Conservation (phyloP, 2,888 invertebrate species). For the Tridacna crocea region DNA sequence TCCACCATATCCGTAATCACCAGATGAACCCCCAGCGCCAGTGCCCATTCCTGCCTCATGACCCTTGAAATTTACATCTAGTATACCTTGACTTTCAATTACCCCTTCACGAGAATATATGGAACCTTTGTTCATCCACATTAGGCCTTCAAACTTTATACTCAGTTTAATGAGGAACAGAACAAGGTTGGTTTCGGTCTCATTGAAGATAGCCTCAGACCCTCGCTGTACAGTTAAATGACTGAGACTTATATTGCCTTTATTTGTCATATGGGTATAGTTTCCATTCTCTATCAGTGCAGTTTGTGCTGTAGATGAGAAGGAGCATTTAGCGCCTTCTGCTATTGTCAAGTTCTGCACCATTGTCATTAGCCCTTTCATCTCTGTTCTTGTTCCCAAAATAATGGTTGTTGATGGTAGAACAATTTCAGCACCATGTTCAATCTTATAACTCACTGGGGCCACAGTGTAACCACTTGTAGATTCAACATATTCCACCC, state of each 20-base stretch:
- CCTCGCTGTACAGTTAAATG: slow-evolving; percentile 71
- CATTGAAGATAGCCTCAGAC: slow-evolving; percentile 63
- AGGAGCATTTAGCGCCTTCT: slow-evolving; percentile 67
- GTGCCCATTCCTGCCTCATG: slow-evolving; percentile 60
- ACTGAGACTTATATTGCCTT: slow-evolving; percentile 71
- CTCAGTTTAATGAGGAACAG: slow-evolving; percentile 65
- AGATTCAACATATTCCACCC: slow-evolving; percentile 71
- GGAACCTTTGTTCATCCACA: slow-evolving; percentile 69
- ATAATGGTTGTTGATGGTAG: slow-evolving; percentile 70
- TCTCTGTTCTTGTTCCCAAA: slow-evolving; percentile 71
- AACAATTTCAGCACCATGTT: slow-evolving; percentile 66
- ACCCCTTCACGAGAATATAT: slow-evolving; percentile 68
- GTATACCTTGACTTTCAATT: slow-evolving; percentile 68
- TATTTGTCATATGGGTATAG: slow-evolving; percentile 66
- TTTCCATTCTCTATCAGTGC: slow-evolving; percentile 69
- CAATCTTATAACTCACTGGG: slow-evolving; percentile 73
- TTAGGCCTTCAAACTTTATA: slow-evolving; percentile 70
- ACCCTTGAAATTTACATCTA: slow-evolving; percentile 67
- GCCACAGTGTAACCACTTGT: slow-evolving; percentile 73
- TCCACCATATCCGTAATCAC: slow-evolving; percentile 68
- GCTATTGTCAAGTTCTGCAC: slow-evolving; percentile 76
- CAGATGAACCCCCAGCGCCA: slow-evolving; percentile 61
- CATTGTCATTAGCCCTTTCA: slow-evolving; percentile 69
- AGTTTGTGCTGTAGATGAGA: slow-evolving; percentile 72
- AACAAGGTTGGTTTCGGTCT: slow-evolving; percentile 60